Conservation (phyloP, 2,797 vertebrate species). For the Varecia variegata region DNA sequence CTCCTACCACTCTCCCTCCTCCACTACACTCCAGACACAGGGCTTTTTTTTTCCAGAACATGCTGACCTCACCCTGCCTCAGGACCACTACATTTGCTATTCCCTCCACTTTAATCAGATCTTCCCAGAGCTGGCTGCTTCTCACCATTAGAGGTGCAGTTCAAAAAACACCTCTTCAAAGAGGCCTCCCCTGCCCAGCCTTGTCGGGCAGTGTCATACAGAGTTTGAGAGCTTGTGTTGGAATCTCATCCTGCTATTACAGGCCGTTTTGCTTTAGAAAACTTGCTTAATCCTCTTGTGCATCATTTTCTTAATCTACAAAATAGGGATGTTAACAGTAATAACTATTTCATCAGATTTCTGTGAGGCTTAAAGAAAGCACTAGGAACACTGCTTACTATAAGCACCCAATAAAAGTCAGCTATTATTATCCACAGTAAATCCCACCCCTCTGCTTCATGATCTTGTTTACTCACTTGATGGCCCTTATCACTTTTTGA, state of each 20-base stretch:
- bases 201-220: not conserved
- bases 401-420: not conserved
- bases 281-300: not conserved
- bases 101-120: not conserved
- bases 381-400: not conserved
- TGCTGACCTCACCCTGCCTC: not conserved
- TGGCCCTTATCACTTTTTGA: not conserved
- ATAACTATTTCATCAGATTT: not conserved
- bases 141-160: not conserved
- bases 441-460: not conserved
- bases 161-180: not conserved
- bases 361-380: not conserved
- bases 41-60: not conserved
- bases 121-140: not conserved
- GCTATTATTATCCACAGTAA: not conserved
- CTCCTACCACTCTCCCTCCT: not conserved
- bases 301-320: constrained; percentile 1
- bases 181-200: not conserved
- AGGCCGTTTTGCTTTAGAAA: not conserved
- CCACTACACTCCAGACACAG: not conserved
- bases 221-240: not conserved
- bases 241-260: not conserved
- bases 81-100: not conserved
- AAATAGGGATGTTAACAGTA: not conserved
- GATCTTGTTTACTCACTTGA: not conserved